Conservation (phyloP, 2,888 invertebrate genomes). For the Spialia ferax region DNA sequence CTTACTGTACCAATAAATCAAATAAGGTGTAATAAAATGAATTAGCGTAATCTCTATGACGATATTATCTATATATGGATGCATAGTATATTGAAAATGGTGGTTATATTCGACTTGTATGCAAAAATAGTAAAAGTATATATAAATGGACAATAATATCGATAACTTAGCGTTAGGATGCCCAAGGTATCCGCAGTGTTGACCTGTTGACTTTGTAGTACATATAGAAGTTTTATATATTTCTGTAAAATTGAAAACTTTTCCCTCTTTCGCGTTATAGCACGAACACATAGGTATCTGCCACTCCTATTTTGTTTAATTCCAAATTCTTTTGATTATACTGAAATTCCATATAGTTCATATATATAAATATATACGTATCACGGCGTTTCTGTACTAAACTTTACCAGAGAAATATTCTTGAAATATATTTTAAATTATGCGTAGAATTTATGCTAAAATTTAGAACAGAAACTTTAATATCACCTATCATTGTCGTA, state of each 20-base stretch:
- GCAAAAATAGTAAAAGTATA: slow-evolving; percentile 81
- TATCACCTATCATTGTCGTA: slow-evolving; percentile 46
- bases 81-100: slow-evolving; percentile 74
- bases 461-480: slow-evolving; percentile 37
- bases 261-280: slow-evolving; percentile 76
- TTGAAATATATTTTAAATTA: not conserved
- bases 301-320: slow-evolving; percentile 46
- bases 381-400: slow-evolving; percentile 51
- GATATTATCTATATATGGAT: slow-evolving; percentile 70
- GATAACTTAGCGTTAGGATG: slow-evolving; percentile 84
- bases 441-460: slow-evolving; percentile 13
- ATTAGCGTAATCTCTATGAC: slow-evolving; percentile 68
- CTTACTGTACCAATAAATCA: slow-evolving; percentile 68
- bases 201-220: slow-evolving; percentile 77
- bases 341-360: slow-evolving; percentile 41
- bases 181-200: slow-evolving; percentile 82
- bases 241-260: slow-evolving; percentile 82
- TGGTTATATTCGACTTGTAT: slow-evolving; percentile 77
- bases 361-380: slow-evolving; percentile 11
- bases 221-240: slow-evolving; percentile 63
- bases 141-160: slow-evolving; percentile 77
- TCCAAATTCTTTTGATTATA: slow-evolving; percentile 34
- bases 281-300: slow-evolving; percentile 51
- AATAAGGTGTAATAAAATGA: slow-evolving; percentile 71
- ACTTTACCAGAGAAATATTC: slow-evolving; percentile 45